phyloP scores from a whole-genome alignment of 2,113 vertebrate genomes.

The Mormoops blainvillei region DNA sequence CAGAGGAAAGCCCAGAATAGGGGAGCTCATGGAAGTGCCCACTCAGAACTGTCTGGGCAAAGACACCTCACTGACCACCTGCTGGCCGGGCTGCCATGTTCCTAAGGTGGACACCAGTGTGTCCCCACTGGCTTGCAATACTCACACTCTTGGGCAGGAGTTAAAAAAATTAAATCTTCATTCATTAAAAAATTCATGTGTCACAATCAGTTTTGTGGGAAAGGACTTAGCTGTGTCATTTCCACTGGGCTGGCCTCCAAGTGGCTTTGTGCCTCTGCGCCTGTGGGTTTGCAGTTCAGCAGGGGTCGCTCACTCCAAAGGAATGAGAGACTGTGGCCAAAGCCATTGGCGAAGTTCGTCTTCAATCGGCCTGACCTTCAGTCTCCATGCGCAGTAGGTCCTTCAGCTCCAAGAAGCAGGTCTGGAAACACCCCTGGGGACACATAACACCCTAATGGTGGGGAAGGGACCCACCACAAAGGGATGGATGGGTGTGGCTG shows the following conservation, averaged over 20 bases:
- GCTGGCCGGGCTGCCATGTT: background rate
- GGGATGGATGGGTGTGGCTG: accelerated
- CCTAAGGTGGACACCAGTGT: accelerated
- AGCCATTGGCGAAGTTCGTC: too few species aligned
- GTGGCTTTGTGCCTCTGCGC: too few species aligned
- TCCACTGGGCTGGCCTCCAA: too few species aligned
- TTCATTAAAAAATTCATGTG: background rate
- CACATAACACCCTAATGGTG: background rate
- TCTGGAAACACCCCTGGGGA: background rate
- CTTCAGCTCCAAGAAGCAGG: background rate
- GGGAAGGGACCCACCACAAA: too few species aligned
- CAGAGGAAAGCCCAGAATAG: background rate
- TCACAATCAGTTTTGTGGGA: background rate
- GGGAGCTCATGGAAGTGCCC: accelerated
- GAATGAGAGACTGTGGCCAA: too few species aligned
- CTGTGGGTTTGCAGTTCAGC: too few species aligned
- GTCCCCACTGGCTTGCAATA: background rate
- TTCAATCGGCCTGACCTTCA: too few species aligned
- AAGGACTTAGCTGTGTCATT: background rate
- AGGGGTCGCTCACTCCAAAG: too few species aligned
- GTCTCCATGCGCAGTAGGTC: background rate
- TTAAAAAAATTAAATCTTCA: background rate
- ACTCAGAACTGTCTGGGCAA: background rate
- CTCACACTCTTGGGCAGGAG: background rate
- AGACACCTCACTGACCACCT: accelerated